Evolutionary conservation across 2,797 vertebrate species (phyloP).

Genomic region (Cyclopterus lumpus): DNA sequence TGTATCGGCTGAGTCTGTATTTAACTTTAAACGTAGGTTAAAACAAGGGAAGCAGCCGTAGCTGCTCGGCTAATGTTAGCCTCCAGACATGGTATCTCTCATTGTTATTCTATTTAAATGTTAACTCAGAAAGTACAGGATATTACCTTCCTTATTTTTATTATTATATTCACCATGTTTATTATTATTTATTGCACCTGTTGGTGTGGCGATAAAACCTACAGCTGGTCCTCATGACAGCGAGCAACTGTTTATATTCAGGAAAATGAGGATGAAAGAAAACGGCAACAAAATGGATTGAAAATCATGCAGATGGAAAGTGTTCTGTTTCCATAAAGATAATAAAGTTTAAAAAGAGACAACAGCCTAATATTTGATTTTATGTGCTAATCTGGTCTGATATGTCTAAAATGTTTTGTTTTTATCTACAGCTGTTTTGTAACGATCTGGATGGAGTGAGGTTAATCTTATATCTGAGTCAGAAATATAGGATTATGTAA

Average conservation of each 20-base stretch:
- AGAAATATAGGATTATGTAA: neutral
- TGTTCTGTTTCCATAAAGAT: neutral
- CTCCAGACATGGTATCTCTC: neutral
- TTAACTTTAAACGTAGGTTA: neutral
- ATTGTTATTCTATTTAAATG: neutral
- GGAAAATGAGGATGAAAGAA: neutral
- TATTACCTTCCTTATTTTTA: rapidly evolving
- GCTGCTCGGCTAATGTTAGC: constrained; percentile 21
- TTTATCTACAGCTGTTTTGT: neutral
- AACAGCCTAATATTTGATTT: neutral
- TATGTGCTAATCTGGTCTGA: neutral
- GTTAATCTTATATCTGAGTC: neutral
- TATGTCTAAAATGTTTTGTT: neutral
- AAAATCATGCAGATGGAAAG: neutral
- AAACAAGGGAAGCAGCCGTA: no score
- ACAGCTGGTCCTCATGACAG: neutral
- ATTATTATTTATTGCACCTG: neutral
- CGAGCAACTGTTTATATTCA: neutral
- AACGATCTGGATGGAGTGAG: neutral
- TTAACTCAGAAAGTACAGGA: neutral
- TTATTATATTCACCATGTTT: neutral
- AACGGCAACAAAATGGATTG: neutral
- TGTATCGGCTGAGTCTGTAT: rapidly evolving
- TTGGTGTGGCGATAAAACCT: neutral
- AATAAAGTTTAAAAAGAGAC: neutral